These are phyloP conservation scores for Apoda limacodes DNA, from an alignment of 2,888 invertebrate species.

Conservation along the genomic window DNA sequence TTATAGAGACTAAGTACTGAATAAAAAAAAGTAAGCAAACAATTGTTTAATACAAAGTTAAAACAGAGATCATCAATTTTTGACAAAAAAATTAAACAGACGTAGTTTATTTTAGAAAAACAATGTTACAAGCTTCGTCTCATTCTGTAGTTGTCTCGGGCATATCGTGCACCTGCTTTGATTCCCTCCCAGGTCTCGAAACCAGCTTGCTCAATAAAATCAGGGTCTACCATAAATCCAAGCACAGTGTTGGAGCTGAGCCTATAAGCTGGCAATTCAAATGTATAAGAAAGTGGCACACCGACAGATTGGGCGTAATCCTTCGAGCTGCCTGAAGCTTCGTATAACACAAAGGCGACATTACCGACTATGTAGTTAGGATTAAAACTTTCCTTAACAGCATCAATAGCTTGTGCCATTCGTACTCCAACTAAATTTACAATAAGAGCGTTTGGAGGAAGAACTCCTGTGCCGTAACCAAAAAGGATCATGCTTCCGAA, in stretches of 20 bases:
- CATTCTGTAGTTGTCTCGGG: conserved; percentile 24
- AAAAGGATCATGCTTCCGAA: conserved; percentile 73
- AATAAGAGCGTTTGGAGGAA: conserved; percentile 58
- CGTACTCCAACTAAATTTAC: conserved; percentile 42
- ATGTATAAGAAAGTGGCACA: conserved; percentile 69
- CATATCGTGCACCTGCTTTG: conserved; percentile 57
- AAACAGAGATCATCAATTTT: no score
- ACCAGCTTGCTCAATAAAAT: conserved; percentile 67
- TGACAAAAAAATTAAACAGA: no score
- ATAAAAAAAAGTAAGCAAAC: no score
- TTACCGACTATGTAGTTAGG: conserved; percentile 62
- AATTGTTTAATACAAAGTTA: no score
- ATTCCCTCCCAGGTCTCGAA: conserved; percentile 72
- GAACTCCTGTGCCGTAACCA: conserved; percentile 40
- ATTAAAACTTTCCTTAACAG: conserved; percentile 47
- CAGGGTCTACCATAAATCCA: conserved; percentile 69
- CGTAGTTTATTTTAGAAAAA: no score
- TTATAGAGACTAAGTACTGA: no score
- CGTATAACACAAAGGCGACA: conserved; percentile 56
- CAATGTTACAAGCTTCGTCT: no score
- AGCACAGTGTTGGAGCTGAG: conserved; percentile 33
- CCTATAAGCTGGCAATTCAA: conserved; percentile 65
- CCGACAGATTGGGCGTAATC: conserved; percentile 70
- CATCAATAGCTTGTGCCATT: conserved; percentile 54
- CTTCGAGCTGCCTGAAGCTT: conserved; percentile 72